phyloP scores from a whole-genome alignment of 2,113 vertebrate species.

The Scalopus aquaticus region DNA sequence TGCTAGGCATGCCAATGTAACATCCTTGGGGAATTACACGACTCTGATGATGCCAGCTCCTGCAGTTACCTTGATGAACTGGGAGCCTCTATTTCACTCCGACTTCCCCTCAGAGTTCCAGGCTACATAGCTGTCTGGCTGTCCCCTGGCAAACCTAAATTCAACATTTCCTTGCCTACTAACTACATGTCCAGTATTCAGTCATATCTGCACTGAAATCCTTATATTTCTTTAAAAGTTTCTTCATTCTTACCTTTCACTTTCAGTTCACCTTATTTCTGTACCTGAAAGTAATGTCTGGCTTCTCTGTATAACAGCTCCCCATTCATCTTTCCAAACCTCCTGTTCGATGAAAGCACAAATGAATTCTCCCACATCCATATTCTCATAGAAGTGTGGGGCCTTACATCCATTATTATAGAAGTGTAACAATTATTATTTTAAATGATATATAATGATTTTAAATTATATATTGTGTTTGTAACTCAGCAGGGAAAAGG shows the following conservation, averaged over 20 bases:
- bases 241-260: neutral
- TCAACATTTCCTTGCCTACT: neutral
- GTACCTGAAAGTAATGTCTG: neutral
- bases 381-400: neutral
- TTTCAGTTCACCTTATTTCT: neutral
- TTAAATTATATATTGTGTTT: neutral
- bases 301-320: neutral
- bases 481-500: neutral
- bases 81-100: neutral
- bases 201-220: neutral
- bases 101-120: neutral
- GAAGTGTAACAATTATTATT: neutral
- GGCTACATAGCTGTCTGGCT: neutral
- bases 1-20: no score
- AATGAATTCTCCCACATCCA: neutral
- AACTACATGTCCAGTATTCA: neutral
- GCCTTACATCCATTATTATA: neutral
- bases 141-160: neutral
- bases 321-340: neutral
- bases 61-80: neutral
- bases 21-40: neutral
- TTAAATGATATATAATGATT: neutral
- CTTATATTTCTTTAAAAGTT: neutral
- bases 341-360: neutral
- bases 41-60: neutral